Evolutionary conservation across 2,797 vertebrate genomes (phyloP), one percentile per base, ranked within the genome.

Genomic region (Leuciscus waleckii): DNA sequence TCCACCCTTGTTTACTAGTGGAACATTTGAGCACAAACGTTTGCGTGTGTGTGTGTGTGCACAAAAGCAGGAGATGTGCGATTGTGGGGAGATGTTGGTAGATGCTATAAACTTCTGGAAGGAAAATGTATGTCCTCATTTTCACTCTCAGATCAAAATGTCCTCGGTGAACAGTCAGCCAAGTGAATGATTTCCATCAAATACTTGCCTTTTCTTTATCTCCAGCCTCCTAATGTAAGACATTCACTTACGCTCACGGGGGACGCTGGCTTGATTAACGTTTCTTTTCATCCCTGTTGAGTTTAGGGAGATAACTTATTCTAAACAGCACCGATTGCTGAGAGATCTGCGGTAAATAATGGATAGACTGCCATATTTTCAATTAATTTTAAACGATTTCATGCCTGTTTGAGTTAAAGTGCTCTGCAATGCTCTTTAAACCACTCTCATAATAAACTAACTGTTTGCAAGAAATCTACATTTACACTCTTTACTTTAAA

Each of bases 111-210:
- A 65, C 26, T 29, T 65, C n/a, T 46, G 58, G 39, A 19, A 29
- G 6, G 58, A 21, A 79, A 79, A 65, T 65, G 39, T 3, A 78
- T 78, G 58, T 79, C 56, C 56, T 63, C 76, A 79, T 63, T 79
- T 63, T 65, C 39, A 29, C 58, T 79, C 46, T 65, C 77, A 79
- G 77, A 79, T 79, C 39, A 32, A 79, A 65, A 65, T 8, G 41
- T 79, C 77, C 77, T 79, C 41, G 0, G 17, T 65, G 58, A 29
- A 39, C 76, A 79, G 77, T 65, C 77, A 79, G 39, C 26, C 41
- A 46, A 79, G 63, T 79, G 26, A 79, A 32, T 65, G 58, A 79
- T 79, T 65, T 65, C 26, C 26, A 65, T 79, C 77, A 79, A 79
- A 67, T 67, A 46, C 39, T 46, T 23, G 26, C 58, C 2, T 79